These are phyloP conservation scores for Amphiduros pacificus DNA, from an alignment of 2,888 invertebrate species.

Conservation along the genomic window DNA sequence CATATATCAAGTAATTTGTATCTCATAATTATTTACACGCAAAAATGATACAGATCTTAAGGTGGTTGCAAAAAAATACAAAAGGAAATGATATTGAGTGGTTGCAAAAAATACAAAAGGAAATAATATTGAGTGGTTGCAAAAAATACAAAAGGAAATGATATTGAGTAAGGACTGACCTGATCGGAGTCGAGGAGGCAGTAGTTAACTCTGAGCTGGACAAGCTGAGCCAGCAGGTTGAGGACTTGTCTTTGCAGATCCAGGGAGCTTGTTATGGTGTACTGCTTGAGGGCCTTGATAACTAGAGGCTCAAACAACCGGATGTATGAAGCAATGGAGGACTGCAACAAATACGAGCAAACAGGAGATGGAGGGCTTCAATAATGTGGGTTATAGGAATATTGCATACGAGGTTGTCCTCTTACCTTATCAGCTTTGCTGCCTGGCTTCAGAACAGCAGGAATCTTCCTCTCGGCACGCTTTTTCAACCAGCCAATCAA, in stretches of 20 bases:
- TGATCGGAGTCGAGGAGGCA: slow-evolving; percentile 92
- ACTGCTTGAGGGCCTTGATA: slow-evolving; percentile 87
- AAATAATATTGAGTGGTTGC: background rate
- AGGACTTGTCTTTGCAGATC: slow-evolving; percentile 83
- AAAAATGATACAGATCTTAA: too few relatives aligned
- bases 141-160: slow-evolving; percentile 2
- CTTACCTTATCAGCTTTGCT: slow-evolving; percentile 57
- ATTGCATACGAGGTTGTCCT: background rate
- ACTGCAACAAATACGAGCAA: too few relatives aligned
- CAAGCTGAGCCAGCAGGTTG: slow-evolving; percentile 79
- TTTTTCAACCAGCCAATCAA: slow-evolving; percentile 57
- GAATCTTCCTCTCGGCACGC: slow-evolving; percentile 57
- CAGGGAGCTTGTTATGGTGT: slow-evolving; percentile 83
- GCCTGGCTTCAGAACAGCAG: slow-evolving; percentile 61
- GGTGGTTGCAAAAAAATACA: too few relatives aligned
- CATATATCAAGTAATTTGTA: too few relatives aligned
- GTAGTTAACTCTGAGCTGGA: slow-evolving; percentile 90
- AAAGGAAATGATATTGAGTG: slow-evolving; percentile 1
- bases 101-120: background rate
- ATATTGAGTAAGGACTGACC: slow-evolving; percentile 31
- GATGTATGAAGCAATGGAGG: slow-evolving; percentile 76
- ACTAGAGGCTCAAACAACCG: slow-evolving; percentile 93
- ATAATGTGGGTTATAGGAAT: background rate
- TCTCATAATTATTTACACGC: too few relatives aligned
- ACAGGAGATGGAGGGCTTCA: too few relatives aligned